A percentile compares a stretch with the other conserved stretches of the same genome.
Conservation (phyloP, 1,140 invertebrate species). For the Neocloeon triangulifer region DNA sequence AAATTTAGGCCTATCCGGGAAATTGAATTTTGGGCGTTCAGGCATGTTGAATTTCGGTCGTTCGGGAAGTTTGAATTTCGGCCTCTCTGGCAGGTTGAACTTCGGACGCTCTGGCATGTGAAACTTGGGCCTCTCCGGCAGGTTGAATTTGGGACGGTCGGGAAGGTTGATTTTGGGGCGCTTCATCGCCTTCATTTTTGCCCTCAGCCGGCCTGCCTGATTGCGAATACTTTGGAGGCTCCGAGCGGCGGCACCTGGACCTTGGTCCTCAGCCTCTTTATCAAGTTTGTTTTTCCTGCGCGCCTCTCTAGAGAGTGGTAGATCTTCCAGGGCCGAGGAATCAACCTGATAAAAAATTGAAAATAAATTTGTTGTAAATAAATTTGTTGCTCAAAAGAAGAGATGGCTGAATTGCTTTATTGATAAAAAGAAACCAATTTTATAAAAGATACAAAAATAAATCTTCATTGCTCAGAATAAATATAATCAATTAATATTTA, state of each 20-base stretch:
- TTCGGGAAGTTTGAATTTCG: slow-evolving; percentile 26
- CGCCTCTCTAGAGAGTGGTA: slow-evolving; percentile 30
- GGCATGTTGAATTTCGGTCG: slow-evolving; percentile 16
- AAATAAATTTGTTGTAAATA: no score
- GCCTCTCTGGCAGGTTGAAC: slow-evolving; percentile 26
- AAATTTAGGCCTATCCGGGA: slow-evolving; percentile 15
- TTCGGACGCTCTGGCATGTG: slow-evolving; percentile 32
- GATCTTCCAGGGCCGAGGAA: slow-evolving; percentile 32
- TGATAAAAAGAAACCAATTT: no score
- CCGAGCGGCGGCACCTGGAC: neutral
- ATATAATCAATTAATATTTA: no score
- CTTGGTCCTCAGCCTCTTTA: neutral
- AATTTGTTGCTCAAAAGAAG: no score
- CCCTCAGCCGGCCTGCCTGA: slow-evolving; percentile 18
- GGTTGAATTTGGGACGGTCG: slow-evolving; percentile 30
- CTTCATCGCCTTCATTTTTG: slow-evolving; percentile 17
- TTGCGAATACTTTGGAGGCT: slow-evolving; percentile 16
- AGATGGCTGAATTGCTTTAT: no score
- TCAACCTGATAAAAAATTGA: slow-evolving; percentile 27
- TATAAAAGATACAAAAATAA: no score
- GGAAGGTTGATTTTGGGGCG: slow-evolving; percentile 18
- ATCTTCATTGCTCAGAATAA: no score
- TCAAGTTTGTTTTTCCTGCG: slow-evolving; percentile 22
- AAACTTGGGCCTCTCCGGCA: slow-evolving; percentile 33
- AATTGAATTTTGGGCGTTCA: slow-evolving; percentile 26